Evolutionary conservation across 1,140 invertebrate species (phyloP), one percentile per base, ranked within the genome.

Genomic region (Camponotus pennsylvanicus): DNA sequence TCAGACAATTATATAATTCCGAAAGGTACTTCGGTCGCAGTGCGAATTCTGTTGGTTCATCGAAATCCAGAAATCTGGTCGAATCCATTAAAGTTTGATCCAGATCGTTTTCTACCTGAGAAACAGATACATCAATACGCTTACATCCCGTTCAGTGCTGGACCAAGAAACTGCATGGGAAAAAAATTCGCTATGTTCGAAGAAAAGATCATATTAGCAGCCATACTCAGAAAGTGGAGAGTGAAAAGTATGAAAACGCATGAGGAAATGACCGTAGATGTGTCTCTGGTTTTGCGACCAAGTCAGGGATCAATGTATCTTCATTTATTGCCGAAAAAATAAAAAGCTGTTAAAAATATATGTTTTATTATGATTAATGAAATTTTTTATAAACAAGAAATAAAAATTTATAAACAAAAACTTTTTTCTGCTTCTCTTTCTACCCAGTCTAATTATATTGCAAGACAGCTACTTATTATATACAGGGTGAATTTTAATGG

Each of bases 71-170:
- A 96, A 70, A 92, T 95, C 69, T 97, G 95, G 92, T 95, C 96
- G 7, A 94, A 97, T 87, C 97, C 97, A 13, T 94, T 97, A n/a
- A 93, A 79, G 27, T 97, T 97, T 90, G 93, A 97, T 93, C 97
- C 97, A 0, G 96, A 97, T 59, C 93, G 97, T 88, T 97, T 97
- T 92, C 88, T 96, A 21, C 95, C 95, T 0, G 96, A 97, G 87
- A 95, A 45, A 89, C 7, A 37, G 15, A 63, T 96, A 34, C 95
- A 94, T 90, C 95, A 91, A 3, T 96, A 94, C 76, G 42, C 93
- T 11, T 97, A 95, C 85, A 92, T 97, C 42, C 96, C 96, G 9
- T 97, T 97, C 92, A 96, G 96, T 61, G 96, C 95, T 78, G 96
- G 96, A 15, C 93, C 95, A 9, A 94, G 96, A 82, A 96, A 96